phyloP scores from a whole-genome alignment of 2,888 invertebrate genomes.

The Andrena bicolor region DNA sequence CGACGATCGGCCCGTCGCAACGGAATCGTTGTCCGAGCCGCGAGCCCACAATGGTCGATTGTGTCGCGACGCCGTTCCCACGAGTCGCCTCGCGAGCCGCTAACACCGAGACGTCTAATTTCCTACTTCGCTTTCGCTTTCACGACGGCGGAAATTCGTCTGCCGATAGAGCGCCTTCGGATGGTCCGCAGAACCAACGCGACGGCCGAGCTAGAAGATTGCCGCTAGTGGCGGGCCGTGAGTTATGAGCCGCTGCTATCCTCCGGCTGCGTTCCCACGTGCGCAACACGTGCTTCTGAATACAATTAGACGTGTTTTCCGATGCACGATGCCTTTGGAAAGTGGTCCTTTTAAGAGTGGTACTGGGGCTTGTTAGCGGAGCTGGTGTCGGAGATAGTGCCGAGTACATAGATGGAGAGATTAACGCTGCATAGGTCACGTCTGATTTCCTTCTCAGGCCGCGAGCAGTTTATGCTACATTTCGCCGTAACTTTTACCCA shows the following conservation, averaged over 20 bases:
- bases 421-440: background rate
- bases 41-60: conserved; percentile 43
- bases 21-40: conserved; percentile 53
- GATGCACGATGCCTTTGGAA: background rate
- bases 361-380: no score
- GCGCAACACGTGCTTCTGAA: background rate
- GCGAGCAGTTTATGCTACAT: no score
- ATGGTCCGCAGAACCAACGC: background rate
- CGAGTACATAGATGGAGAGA: no score
- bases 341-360: background rate
- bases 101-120: conserved; percentile 21
- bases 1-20: conserved; percentile 65
- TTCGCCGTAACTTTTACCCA: conserved; percentile 18
- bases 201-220: background rate
- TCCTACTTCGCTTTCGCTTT: conserved; percentile 41
- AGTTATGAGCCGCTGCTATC: background rate
- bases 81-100: conserved; percentile 11
- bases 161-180: conserved; percentile 11
- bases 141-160: conserved; percentile 30
- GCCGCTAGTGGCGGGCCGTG: background rate
- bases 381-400: no score
- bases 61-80: conserved; percentile 31
- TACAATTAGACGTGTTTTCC: background rate
- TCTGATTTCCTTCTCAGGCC: conserved; percentile 8
- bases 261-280: background rate